These are phyloP conservation scores for Caradrina clavipalpis DNA, from an alignment of 2,888 invertebrate genomes.

Conservation along the genomic window DNA sequence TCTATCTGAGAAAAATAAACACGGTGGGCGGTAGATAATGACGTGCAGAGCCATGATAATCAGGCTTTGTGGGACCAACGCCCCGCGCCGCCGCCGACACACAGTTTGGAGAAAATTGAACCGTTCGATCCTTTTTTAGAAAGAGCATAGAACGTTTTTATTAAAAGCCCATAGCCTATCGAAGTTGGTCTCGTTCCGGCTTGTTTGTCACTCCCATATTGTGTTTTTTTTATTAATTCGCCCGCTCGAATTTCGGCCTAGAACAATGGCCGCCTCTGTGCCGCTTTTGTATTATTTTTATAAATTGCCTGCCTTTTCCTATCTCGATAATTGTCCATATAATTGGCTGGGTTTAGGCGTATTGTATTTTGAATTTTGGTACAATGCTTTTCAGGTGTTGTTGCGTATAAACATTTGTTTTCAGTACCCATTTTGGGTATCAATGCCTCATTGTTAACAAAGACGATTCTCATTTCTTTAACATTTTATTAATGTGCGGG, in stretches of 20 bases:
- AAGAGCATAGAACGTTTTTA: conserved; percentile 70
- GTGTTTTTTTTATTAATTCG: conserved; percentile 76
- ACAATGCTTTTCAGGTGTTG: conserved; percentile 66
- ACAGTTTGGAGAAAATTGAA: conserved; percentile 86
- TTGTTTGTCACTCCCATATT: conserved; percentile 81
- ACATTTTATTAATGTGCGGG: neutral
- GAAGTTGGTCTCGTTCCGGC: conserved; percentile 70
- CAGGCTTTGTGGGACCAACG: conserved; percentile 88
- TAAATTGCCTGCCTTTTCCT: conserved; percentile 80
- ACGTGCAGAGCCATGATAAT: conserved; percentile 86
- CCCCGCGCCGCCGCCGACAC: conserved; percentile 74
- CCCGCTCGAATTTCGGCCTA: conserved; percentile 54
- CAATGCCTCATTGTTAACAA: conserved; percentile 30
- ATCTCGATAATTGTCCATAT: conserved; percentile 88
- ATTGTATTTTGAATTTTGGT: conserved; percentile 74
- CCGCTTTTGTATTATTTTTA: conserved; percentile 76
- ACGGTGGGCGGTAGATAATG: conserved; percentile 89
- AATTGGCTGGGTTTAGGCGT: conserved; percentile 86
- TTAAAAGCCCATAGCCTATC: conserved; percentile 75
- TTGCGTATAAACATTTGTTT: conserved; percentile 42
- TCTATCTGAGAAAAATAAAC: conserved; percentile 91
- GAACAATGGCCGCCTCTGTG: conserved; percentile 76
- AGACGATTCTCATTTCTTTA: neutral
- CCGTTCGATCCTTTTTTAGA: conserved; percentile 71
- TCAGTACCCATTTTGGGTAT: conserved; percentile 9